Conservation (phyloP, 2,888 invertebrate genomes). For the Drosophila peninsularis region DNA sequence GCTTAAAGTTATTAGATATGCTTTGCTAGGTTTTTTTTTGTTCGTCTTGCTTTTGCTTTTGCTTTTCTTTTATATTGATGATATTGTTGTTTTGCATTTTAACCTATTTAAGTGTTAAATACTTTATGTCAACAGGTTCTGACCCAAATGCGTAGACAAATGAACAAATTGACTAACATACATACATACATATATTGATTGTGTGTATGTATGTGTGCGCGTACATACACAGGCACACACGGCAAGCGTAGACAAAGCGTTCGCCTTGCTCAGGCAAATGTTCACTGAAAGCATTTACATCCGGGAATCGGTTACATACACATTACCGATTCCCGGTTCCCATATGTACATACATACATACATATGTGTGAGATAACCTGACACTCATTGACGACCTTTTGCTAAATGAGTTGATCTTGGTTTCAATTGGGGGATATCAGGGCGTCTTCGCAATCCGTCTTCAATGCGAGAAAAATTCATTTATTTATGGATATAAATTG, state of each 20-base stretch:
- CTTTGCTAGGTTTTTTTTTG: background rate
- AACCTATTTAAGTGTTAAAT: constrained; percentile 64
- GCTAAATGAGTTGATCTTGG: constrained; percentile 51
- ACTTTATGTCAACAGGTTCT: constrained; percentile 75
- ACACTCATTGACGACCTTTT: constrained; percentile 44
- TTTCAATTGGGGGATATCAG: constrained; percentile 38
- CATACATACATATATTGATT: background rate
- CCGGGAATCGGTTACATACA: constrained; percentile 19
- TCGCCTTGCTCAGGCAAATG: constrained; percentile 4
- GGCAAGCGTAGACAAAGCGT: constrained; percentile 10
- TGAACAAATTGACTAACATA: constrained; percentile 7
- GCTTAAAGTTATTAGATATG: constrained; percentile 64
- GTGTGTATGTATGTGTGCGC: background rate
- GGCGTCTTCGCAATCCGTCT: constrained; percentile 29
- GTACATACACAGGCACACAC: too few species aligned
- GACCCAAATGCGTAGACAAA: constrained; percentile 63
- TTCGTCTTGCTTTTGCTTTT: constrained; percentile 13
- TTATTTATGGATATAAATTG: constrained; percentile 44
- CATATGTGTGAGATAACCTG: constrained; percentile 17
- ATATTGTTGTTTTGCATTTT: constrained; percentile 61
- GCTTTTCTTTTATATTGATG: constrained; percentile 36
- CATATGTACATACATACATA: background rate
- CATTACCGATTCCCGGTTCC: too few species aligned
- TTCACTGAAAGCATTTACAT: constrained; percentile 29
- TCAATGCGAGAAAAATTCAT: constrained; percentile 50